Base-by-base conservation (phyloP, 2,113 vertebrate species). In the Puma concolor region DNA sequence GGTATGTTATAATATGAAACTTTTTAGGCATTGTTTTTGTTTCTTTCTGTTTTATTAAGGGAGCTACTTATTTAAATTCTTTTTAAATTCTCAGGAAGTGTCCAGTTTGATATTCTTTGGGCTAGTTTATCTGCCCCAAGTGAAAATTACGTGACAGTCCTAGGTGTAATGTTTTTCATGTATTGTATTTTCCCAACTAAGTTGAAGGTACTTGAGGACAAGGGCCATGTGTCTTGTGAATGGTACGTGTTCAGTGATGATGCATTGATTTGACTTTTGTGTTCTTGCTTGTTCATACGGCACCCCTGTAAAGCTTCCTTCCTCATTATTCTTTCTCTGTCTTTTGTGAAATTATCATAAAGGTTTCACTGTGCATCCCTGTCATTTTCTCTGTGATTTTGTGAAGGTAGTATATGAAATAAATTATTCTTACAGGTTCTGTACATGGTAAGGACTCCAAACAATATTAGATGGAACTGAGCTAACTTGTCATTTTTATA, bases 41-140 rank as follows among this genome's bases (percentile, higher is more conserved):
- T 72, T 84, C 41, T 76, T 76, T 44, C 27, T 48, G 41, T 76
- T 92, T 74, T 52, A 50, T 87, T 79, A 79, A 60, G 17, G 8
- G 38, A 71, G 33, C 87, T 95, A 87, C 23, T 27, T 76, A 29
- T 29, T 48, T 76, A 29, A 74, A 14, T 44, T 29, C 27, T 92
- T 19, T 91, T 91, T 93, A n/a, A 92, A 81, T 63, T 96, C 19
- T 57, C 94, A 89, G 41, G 31, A 92, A 33, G 2, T 92, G 15
- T 52, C 7, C 83, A 81, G 14, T 74, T 95, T 91, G 25, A 23
- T 91, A 60, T 80, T 41, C 38, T 81, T 33, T 76, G 8, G 86
- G 54, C 6, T 77, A 69, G n/a, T 88, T 96, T 83, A 31, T 92
- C n/a, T 92, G 77, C 29, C 9, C 0, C 4, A 38, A 91, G 12